Percentiles rank a stretch among this genome's conserved stretches.
Conservation (phyloP, 2,888 invertebrate species). For the Sacculina carcini region DNA sequence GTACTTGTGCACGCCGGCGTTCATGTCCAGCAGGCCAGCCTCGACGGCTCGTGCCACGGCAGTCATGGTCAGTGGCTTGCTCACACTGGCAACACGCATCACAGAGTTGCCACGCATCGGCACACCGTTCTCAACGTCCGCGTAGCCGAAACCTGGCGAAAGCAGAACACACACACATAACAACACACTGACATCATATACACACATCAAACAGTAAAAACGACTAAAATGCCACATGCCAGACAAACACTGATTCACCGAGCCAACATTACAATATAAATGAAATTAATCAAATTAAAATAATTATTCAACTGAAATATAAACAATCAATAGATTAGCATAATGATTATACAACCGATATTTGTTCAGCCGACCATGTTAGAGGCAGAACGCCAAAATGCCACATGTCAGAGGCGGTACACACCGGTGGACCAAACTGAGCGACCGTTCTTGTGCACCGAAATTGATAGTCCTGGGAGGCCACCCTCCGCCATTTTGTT, state of each 20-base stretch:
- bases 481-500: not conserved
- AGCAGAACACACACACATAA: not conserved
- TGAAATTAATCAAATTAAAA: too few species aligned
- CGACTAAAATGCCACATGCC: not conserved
- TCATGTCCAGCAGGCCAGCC: constrained; percentile 26
- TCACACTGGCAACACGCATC: constrained; percentile 32
- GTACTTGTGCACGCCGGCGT: constrained; percentile 25
- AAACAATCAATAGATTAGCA: not conserved
- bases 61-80: constrained; percentile 28
- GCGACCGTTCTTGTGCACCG: not conserved
- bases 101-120: constrained; percentile 23
- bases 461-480: not conserved
- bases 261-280: too few species aligned
- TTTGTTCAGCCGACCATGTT: too few species aligned
- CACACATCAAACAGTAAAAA: not conserved
- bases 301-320: too few species aligned
- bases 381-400: too few species aligned
- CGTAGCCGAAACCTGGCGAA: constrained; percentile 24
- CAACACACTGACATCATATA: not conserved
- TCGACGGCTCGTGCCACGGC: constrained; percentile 26
- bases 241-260: too few species aligned
- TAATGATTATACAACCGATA: not conserved
- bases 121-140: constrained; percentile 27
- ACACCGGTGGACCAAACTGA: not conserved
- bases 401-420: too few species aligned